Percentiles rank a stretch among this genome's conserved stretches.
Evolutionary conservation across 2,888 invertebrate genomes (phyloP).

Genomic region (Rhagonycha lutea): DNA sequence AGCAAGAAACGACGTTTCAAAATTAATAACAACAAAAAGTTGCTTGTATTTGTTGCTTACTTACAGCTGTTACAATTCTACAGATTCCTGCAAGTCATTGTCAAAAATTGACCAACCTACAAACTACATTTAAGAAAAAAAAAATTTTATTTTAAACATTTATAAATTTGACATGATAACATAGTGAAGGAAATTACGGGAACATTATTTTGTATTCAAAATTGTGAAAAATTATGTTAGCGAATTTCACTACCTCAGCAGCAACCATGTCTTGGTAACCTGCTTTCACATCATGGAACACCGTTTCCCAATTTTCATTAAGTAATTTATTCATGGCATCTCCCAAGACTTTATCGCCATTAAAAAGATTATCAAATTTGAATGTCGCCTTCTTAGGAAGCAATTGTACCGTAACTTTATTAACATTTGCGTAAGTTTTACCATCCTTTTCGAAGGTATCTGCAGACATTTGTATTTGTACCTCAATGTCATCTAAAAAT

Average conservation of each 20-base stretch:
- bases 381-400: constrained; percentile 64
- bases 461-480: constrained; percentile 65
- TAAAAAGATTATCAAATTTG: constrained; percentile 68
- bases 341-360: constrained; percentile 46
- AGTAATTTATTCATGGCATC: constrained; percentile 50
- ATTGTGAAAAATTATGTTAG: background rate
- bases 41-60: too few species aligned
- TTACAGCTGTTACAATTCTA: too few species aligned
- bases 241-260: background rate
- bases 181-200: background rate
- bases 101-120: too few species aligned
- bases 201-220: background rate
- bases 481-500: constrained; percentile 34
- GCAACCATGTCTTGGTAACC: constrained; percentile 66
- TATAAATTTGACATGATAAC: too few species aligned
- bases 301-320: constrained; percentile 49
- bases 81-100: too few species aligned
- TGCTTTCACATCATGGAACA: constrained; percentile 57
- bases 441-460: constrained; percentile 66
- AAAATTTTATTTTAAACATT: background rate
- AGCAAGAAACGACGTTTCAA: too few species aligned
- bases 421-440: constrained; percentile 65
- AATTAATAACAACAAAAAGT: too few species aligned
- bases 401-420: constrained; percentile 66
- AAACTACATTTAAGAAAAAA: too few species aligned